Percentiles rank a stretch among this genome's conserved stretches.
Evolutionary conservation across 2,888 invertebrate species (phyloP).

Genomic region (Hydropsyche betteni): DNA sequence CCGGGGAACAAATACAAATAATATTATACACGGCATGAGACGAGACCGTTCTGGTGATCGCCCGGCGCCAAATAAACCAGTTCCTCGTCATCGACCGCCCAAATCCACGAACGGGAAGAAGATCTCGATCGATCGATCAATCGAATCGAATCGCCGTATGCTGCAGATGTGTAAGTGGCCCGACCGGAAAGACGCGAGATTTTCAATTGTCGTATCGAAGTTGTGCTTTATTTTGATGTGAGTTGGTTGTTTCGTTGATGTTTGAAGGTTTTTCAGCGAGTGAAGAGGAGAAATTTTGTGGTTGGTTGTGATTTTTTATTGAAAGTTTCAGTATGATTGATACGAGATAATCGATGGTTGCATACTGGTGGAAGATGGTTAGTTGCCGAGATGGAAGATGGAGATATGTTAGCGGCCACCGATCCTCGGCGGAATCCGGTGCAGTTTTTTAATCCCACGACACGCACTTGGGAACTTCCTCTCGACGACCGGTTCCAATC

Average conservation of each 20-base stretch:
- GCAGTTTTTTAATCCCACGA: constrained; percentile 39
- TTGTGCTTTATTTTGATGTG: too few species aligned
- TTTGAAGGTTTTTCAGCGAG: too few species aligned
- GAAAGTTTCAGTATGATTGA: background rate
- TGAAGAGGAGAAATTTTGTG: too few species aligned
- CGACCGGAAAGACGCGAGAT: too few species aligned
- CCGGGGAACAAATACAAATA: too few species aligned
- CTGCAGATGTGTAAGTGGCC: too few species aligned
- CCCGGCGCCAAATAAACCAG: too few species aligned
- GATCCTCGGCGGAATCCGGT: constrained; percentile 36
- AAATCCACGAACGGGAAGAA: constrained; percentile 8
- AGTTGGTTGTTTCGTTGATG: too few species aligned
- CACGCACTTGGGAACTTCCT: constrained; percentile 35
- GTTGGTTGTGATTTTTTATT: too few species aligned
- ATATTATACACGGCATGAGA: too few species aligned
- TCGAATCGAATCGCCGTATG: background rate
- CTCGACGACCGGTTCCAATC: background rate
- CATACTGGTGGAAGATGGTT: background rate
- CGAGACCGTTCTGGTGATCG: too few species aligned
- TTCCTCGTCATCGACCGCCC: background rate
- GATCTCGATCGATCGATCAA: constrained; percentile 20
- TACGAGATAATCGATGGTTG: constrained; percentile 7
- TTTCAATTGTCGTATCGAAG: too few species aligned
- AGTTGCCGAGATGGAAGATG: constrained; percentile 7
- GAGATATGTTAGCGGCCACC: constrained; percentile 20